phyloP scores from a whole-genome alignment of 2,888 invertebrate genomes.

The Keiferia lycopersicella region DNA sequence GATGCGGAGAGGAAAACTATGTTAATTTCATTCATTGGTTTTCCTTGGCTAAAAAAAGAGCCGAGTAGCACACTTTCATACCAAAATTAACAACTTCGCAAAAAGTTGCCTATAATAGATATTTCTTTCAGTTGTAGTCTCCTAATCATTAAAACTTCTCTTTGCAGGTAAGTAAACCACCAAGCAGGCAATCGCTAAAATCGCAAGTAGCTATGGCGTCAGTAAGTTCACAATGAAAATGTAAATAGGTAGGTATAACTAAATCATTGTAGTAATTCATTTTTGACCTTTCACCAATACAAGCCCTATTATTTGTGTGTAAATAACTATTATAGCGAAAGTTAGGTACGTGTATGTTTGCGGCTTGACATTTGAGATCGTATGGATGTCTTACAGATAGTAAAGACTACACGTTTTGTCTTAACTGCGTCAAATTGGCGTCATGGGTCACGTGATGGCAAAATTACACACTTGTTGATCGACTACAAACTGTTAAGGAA shows the following conservation, averaged over 20 bases:
- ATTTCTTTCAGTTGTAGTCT: background rate
- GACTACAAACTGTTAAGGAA: background rate
- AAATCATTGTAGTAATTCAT: background rate
- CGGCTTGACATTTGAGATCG: background rate
- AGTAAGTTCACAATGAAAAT: background rate
- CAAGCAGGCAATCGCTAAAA: background rate
- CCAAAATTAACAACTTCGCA: too few relatives aligned
- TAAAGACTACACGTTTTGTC: slow-evolving; percentile 8
- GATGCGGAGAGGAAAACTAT: too few relatives aligned
- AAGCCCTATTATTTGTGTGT: slow-evolving; percentile 7
- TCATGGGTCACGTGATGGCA: slow-evolving; percentile 8
- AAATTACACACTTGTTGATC: slow-evolving; percentile 7
- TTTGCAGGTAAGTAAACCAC: background rate
- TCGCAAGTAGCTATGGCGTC: background rate
- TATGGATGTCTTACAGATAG: background rate
- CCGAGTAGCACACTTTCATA: too few relatives aligned
- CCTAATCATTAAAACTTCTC: background rate
- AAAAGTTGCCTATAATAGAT: too few relatives aligned
- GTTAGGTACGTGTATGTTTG: slow-evolving; percentile 10
- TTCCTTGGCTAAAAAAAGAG: too few relatives aligned
- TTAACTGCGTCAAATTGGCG: slow-evolving; percentile 19
- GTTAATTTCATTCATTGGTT: too few relatives aligned
- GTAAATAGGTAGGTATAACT: background rate
- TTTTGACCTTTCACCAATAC: slow-evolving; percentile 15
- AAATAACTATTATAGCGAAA: slow-evolving; percentile 19